Percentiles rank a stretch among this genome's conserved stretches.
Conservation (phyloP, 1,140 invertebrate species). For the Drosophila ogumai region DNA sequence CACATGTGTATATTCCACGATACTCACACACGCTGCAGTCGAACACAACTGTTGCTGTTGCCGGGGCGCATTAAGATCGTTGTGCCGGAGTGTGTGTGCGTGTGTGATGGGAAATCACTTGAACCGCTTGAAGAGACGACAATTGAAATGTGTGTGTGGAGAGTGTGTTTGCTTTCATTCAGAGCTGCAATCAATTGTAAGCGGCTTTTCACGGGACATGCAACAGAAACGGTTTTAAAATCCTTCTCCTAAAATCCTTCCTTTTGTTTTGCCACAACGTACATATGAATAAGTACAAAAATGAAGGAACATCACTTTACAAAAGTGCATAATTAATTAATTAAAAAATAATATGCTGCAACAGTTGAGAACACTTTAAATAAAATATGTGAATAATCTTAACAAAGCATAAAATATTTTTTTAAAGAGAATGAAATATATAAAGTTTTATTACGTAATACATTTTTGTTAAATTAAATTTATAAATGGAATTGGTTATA, state of each 20-base stretch:
- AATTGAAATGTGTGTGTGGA: constrained; percentile 27
- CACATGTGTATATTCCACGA: background rate
- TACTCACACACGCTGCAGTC: constrained; percentile 42
- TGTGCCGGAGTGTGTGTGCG: constrained; percentile 12
- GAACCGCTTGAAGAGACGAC: constrained; percentile 42
- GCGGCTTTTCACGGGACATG: constrained; percentile 42
- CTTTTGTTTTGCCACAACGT: background rate
- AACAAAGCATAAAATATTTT: no score
- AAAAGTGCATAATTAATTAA: constrained; percentile 14
- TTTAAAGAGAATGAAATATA: background rate
- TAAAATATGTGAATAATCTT: background rate
- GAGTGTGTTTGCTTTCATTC: constrained; percentile 22
- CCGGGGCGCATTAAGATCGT: constrained; percentile 43
- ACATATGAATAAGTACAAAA: background rate
- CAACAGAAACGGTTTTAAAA: constrained; percentile 13
- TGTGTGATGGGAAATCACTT: constrained; percentile 51
- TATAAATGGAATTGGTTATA: no score
- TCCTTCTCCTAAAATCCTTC: background rate
- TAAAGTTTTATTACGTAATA: background rate
- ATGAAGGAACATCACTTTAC: background rate
- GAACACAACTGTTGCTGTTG: constrained; percentile 74
- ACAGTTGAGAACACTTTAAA: background rate
- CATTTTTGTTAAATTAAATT: no score
- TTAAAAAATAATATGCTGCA: background rate
- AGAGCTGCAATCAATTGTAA: constrained; percentile 63